These are phyloP conservation scores for Eulithis prunata DNA, from an alignment of 2,888 invertebrate genomes.

Conservation along the genomic window DNA sequence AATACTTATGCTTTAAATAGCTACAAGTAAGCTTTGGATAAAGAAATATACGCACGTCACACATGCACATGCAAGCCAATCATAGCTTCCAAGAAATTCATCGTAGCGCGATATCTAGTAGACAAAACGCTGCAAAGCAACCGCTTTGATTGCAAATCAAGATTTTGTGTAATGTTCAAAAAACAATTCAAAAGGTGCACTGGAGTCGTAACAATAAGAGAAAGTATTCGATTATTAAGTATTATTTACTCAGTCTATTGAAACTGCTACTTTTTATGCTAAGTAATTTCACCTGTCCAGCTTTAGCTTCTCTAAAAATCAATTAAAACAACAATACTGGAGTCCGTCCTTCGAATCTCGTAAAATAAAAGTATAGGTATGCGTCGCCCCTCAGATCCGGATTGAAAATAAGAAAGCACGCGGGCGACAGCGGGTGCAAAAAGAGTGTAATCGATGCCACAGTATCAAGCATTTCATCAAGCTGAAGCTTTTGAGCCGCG, in stretches of 20 bases:
- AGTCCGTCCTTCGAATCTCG: conserved; percentile 3
- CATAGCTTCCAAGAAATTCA: neutral
- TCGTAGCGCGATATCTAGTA: no score
- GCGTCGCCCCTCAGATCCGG: conserved; percentile 24
- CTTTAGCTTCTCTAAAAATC: conserved; percentile 16
- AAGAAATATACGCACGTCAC: no score
- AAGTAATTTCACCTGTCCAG: conserved; percentile 11
- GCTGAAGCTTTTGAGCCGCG: neutral
- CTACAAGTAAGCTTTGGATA: no score
- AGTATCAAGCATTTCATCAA: conserved; percentile 11
- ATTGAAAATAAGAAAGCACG: conserved; percentile 36
- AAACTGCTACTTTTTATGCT: neutral
- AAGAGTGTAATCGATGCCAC: conserved; percentile 29
- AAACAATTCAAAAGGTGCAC: neutral
- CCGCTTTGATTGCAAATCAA: no score
- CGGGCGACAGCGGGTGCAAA: conserved; percentile 24
- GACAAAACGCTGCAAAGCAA: no score
- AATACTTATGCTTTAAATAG: conserved; percentile 6
- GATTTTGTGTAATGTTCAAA: neutral
- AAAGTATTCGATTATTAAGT: neutral
- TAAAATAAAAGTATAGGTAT: conserved; percentile 35
- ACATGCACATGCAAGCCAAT: neutral
- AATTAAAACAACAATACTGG: conserved; percentile 21
- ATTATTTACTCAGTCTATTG: neutral
- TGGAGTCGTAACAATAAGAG: neutral